Conservation (phyloP, 23 tunicate species). For the Diplosoma virens region DNA sequence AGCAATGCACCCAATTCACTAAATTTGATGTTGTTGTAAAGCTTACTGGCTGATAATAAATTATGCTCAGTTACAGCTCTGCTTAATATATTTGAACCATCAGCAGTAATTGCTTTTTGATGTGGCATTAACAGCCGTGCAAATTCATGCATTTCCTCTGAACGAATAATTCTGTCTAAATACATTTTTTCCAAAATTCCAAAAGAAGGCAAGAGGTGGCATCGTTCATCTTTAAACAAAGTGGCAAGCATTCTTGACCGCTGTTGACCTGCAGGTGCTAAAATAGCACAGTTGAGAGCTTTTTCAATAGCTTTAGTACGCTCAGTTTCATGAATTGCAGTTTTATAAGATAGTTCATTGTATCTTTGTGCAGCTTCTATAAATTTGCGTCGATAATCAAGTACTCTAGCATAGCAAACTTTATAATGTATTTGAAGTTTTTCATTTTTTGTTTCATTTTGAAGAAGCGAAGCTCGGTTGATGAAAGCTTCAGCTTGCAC, state of each 20-base stretch:
- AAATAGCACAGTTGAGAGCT: constrained; percentile 92
- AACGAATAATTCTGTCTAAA: constrained; percentile 77
- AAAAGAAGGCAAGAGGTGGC: constrained; percentile 75
- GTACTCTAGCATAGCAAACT: constrained; percentile 86
- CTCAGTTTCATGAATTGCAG: constrained; percentile 76
- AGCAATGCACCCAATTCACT: constrained; percentile 75
- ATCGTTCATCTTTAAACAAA: constrained; percentile 87
- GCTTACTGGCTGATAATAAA: constrained; percentile 85
- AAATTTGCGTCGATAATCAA: constrained; percentile 89
- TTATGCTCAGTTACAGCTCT: constrained; percentile 93
- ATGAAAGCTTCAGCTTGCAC: constrained; percentile 84
- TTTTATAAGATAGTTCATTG: constrained; percentile 86
- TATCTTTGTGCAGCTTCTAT: constrained; percentile 94
- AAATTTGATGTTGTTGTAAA: constrained; percentile 81
- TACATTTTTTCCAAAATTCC: constrained; percentile 88
- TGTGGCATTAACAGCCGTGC: constrained; percentile 82
- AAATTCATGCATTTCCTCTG: constrained; percentile 80
- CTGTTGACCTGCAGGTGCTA: constrained; percentile 93
- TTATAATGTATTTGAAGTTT: constrained; percentile 76
- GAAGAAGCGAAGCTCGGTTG: constrained; percentile 75
- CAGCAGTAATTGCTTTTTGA: constrained; percentile 81
- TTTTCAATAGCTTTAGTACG: constrained; percentile 84
- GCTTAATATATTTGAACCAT: constrained; percentile 76
- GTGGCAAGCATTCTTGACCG: constrained; percentile 88
- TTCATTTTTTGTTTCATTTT: constrained; percentile 65